These are phyloP conservation scores for Eulemur coronatus DNA, from an alignment of 2,797 vertebrate species.

Conservation along the genomic window DNA sequence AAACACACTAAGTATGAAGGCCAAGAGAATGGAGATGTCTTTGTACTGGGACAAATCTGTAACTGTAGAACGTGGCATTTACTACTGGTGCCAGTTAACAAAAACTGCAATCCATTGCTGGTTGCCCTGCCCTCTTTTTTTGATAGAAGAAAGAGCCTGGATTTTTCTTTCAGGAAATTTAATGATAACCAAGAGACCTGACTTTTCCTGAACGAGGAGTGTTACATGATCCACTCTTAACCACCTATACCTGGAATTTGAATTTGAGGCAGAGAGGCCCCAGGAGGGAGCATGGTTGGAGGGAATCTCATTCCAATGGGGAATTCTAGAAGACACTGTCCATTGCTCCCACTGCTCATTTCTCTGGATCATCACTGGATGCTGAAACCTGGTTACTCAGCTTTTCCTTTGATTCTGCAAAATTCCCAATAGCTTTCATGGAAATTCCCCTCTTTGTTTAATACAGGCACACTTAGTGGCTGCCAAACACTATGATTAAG, in stretches of 20 bases:
- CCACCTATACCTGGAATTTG: not conserved
- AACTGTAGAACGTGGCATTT: not conserved
- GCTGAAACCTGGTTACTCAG: not conserved
- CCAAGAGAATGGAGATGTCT: not conserved
- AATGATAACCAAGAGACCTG: not conserved
- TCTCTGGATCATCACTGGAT: not conserved
- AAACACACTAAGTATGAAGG: not conserved
- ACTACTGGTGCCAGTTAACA: not conserved
- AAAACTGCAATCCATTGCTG: not conserved
- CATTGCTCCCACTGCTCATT: not conserved
- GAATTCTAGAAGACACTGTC: not conserved
- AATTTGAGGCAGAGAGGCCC: not conserved
- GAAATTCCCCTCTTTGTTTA: not conserved
- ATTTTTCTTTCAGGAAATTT: not conserved
- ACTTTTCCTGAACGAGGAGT: not conserved
- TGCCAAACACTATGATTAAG: not conserved
- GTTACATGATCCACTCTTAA: not conserved
- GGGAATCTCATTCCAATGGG: not conserved
- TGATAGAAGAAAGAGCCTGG: not conserved
- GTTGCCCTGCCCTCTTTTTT: not conserved
- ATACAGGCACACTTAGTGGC: not conserved
- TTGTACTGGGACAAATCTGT: not conserved
- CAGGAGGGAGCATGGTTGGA: not conserved
- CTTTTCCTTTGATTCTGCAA: not conserved
- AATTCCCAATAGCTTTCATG: not conserved